A percentile compares a stretch with the other conserved stretches of the same genome.
phyloP scores from a whole-genome alignment of 2,113 vertebrate genomes.

The Onychostoma macrolepis region DNA sequence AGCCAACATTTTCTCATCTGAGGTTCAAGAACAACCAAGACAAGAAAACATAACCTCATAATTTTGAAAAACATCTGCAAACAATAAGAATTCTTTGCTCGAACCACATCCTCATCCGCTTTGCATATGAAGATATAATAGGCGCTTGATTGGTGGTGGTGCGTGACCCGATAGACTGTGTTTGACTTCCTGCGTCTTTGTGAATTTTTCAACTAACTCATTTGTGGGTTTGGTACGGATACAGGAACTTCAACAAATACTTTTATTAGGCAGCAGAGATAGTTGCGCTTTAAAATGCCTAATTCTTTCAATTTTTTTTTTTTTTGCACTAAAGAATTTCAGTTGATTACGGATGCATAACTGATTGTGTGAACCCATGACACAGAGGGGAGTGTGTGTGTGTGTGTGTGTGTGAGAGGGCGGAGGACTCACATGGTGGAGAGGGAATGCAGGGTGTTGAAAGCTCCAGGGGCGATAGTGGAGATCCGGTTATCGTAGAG shows the following conservation, averaged over 20 bases:
- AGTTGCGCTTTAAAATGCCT: neutral
- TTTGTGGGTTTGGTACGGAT: constrained; percentile 19
- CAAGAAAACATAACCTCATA: constrained; percentile 49
- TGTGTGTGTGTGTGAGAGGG: neutral
- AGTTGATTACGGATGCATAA: neutral
- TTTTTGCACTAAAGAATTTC: constrained; percentile 3
- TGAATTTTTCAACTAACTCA: constrained; percentile 26
- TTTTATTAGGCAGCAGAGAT: constrained; percentile 6
- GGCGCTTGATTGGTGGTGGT: constrained; percentile 46
- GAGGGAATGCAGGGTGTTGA: constrained; percentile 92
- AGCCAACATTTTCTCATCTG: constrained; percentile 46
- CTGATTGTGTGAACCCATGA: neutral
- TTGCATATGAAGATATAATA: constrained; percentile 45
- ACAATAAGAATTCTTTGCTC: constrained; percentile 47
- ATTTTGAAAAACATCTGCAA: constrained; percentile 56
- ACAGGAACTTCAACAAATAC: neutral
- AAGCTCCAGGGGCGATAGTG: constrained; percentile 93
- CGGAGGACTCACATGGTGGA: constrained; percentile 92
- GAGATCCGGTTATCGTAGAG: constrained; percentile 96
- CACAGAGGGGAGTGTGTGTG: neutral
- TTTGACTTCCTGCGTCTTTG: constrained; percentile 41
- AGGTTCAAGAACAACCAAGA: constrained; percentile 50
- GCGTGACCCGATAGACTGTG: constrained; percentile 28
- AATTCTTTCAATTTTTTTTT: neutral
- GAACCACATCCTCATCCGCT: constrained; percentile 45